phyloP scores from a whole-genome alignment of 2,797 vertebrate species.

The Pseudopleuronectes americanus region DNA sequence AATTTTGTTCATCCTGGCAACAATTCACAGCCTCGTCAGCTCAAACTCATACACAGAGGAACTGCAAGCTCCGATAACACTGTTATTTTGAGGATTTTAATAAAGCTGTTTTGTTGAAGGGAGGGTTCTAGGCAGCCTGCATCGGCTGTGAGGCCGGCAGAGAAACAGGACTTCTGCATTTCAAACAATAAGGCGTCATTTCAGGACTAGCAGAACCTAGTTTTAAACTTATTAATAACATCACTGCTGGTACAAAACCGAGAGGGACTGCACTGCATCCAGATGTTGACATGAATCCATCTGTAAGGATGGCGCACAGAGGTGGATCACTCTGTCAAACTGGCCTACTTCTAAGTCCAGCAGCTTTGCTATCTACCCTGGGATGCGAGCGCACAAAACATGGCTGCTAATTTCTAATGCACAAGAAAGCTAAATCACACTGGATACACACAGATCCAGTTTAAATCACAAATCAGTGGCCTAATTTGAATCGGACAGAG shows the following conservation, averaged over 20 bases:
- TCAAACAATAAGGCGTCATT: conserved; percentile 22
- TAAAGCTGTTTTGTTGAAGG: conserved; percentile 18
- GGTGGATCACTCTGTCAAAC: conserved; percentile 62
- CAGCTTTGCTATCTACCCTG: conserved; percentile 49
- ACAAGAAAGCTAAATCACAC: conserved; percentile 5
- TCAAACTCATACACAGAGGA: conserved; percentile 15
- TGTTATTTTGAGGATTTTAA: conserved; percentile 39
- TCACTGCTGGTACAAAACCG: neutral
- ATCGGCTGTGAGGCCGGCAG: neutral
- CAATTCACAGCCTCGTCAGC: conserved; percentile 24
- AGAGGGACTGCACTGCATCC: conserved; percentile 20
- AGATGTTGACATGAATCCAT: conserved; percentile 60
- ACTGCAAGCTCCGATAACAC: conserved; percentile 9
- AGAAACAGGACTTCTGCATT: conserved; percentile 24
- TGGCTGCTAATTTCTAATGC: conserved; percentile 31
- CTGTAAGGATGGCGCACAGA: conserved; percentile 49
- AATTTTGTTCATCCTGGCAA: conserved; percentile 48
- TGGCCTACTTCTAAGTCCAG: conserved; percentile 66
- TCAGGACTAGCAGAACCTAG: neutral
- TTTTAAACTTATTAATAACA: conserved; percentile 3
- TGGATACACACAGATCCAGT: conserved; percentile 11
- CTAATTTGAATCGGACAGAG: conserved; percentile 3
- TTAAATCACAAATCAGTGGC: conserved; percentile 16
- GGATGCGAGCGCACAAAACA: conserved; percentile 29
- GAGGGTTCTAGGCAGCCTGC: conserved; percentile 7